phyloP scores from a whole-genome alignment of 2,888 invertebrate genomes.

The Lacanobia oleracea region DNA sequence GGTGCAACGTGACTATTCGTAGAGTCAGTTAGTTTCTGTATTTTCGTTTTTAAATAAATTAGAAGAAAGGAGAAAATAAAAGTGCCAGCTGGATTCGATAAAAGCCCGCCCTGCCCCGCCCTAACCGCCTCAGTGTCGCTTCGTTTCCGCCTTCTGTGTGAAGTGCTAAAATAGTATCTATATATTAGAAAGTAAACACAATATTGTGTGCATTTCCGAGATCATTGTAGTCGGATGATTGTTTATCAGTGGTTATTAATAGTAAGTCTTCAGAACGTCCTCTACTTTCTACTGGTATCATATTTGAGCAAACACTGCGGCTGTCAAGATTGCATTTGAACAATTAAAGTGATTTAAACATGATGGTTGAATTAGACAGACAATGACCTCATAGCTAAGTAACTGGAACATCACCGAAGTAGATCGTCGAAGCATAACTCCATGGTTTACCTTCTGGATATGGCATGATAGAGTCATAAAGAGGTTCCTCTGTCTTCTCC shows the following conservation, averaged over 20 bases:
- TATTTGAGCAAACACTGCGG: constrained; percentile 2
- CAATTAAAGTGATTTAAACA: not conserved
- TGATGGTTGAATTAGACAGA: not conserved
- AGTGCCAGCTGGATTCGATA: constrained; percentile 4
- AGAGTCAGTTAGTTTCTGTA: no score
- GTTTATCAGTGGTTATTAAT: constrained; percentile 18
- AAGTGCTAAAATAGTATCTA: not conserved
- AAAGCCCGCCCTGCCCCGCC: constrained; percentile 9
- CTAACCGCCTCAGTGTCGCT: not conserved
- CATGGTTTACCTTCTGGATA: no score
- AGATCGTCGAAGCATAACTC: no score
- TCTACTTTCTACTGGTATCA: not conserved
- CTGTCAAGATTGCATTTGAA: not conserved
- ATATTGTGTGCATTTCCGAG: constrained; percentile 28
- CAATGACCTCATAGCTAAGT: not conserved
- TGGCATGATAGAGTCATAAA: no score
- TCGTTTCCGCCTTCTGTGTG: constrained; percentile 1
- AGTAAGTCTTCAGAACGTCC: constrained; percentile 5
- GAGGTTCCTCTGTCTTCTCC: not conserved
- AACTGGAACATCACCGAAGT: no score
- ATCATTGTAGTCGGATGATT: constrained; percentile 13
- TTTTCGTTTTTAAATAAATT: constrained; percentile 2
- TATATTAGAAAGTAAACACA: constrained; percentile 3
- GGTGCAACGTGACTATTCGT: no score
- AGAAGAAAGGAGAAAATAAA: not conserved